Evolutionary conservation across 2,113 vertebrate genomes (phyloP), one percentile per base, ranked within the genome.

Genomic region (Psittacara wagleri): DNA sequence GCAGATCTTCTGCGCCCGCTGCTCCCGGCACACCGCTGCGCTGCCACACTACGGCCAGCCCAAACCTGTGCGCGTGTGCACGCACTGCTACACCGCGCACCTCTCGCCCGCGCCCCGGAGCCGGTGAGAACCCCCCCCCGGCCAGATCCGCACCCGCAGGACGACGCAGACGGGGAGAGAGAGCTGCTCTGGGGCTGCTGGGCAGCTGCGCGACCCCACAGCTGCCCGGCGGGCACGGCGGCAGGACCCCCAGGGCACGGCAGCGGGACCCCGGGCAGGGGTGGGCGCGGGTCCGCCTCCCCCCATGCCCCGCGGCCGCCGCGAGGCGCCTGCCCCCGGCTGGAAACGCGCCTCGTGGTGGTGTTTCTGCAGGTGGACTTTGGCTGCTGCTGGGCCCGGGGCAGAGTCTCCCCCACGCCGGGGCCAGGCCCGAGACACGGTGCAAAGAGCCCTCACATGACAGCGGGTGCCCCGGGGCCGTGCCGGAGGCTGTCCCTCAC

Each of bases 1-100:
- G 9, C 92, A 98, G 98, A 98, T 98, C 66, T 98, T 98, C 95
- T 98, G 98, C 24, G 94, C 97, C 35, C 97, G 95, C 77, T 98
- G 98, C 92, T 98, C 98, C 1, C 92, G 97, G 0, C 97, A 97
- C 5, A 19, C 95, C 0, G 93, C 75, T 0, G 92, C 89, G 6
- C 93, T 98, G 52, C 98, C 98, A 0, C 97, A 89, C 61, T 96
- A 96, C 0, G 83, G 95, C 39, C 97, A 96, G 41, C 33, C 8
- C 4, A 97, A 97, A 75, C 96, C 98, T 0, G 98, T 98, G 5
- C 97, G 98, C 0, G 95, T 98, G 31, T 98, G 98, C 79, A 86
- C 90, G 3, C 98, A 98, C 91, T 98, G 98, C 91, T 98, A 97
- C n/a, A 46, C 59, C 9, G 39, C 66, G 1, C 98, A 98, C 83